These are phyloP conservation scores for Drosophila malerkotliana DNA, from an alignment of 1,140 invertebrate species.

Conservation along the genomic window DNA sequence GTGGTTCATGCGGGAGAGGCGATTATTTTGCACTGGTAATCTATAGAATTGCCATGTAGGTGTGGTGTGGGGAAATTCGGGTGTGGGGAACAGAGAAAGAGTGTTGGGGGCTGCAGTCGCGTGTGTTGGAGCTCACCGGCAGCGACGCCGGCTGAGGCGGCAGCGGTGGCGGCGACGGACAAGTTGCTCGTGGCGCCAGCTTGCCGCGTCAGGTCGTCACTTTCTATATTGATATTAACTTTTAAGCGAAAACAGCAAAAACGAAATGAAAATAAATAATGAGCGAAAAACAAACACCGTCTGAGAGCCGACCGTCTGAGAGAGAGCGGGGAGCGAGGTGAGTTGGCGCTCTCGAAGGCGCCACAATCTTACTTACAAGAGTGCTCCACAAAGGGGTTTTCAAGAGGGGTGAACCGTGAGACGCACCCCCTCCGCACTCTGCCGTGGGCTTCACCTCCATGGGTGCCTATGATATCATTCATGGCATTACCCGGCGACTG, in stretches of 20 bases:
- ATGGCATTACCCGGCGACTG: constrained; percentile 38
- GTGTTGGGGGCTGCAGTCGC: constrained; percentile 29
- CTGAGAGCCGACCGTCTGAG: constrained; percentile 16
- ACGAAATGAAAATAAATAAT: constrained; percentile 81
- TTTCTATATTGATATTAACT: constrained; percentile 83
- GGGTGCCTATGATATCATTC: constrained; percentile 70
- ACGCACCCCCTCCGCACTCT: background rate
- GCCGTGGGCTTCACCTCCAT: constrained; percentile 9
- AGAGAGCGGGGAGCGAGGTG: constrained; percentile 32
- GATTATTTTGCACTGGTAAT: constrained; percentile 16
- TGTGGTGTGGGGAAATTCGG: constrained; percentile 21
- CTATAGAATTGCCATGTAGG: constrained; percentile 10
- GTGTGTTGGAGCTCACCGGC: constrained; percentile 51
- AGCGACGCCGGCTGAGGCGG: constrained; percentile 40
- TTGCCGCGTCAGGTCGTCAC: constrained; percentile 80
- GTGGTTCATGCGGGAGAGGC: background rate
- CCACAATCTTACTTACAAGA: constrained; percentile 70
- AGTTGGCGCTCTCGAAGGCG: constrained; percentile 47
- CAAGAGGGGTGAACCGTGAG: constrained; percentile 5
- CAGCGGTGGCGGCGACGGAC: constrained; percentile 13
- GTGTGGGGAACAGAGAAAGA: constrained; percentile 15
- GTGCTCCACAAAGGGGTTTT: constrained; percentile 47
- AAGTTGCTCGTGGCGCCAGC: constrained; percentile 73
- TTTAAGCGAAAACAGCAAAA: constrained; percentile 83
- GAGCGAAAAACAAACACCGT: constrained; percentile 77